Evolutionary conservation across 2,888 invertebrate genomes (phyloP), one percentile per base, ranked within the genome.

Genomic region (Hydropsyche betteni): DNA sequence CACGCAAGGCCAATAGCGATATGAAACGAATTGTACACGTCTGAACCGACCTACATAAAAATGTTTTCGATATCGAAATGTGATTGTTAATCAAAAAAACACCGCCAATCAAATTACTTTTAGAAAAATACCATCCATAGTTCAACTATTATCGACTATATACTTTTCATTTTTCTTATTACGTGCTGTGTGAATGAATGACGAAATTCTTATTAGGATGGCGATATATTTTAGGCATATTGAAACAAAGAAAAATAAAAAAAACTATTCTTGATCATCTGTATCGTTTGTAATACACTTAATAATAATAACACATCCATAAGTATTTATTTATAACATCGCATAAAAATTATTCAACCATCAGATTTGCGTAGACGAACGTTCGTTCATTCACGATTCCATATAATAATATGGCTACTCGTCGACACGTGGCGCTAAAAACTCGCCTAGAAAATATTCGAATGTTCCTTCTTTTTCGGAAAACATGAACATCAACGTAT

Each of bases 101-200:
- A 58, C 58, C 58, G 58, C 58, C 58, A 58, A 58, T 58, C 58
- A 58, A 58, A 58, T 24, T 24, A 58, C 58, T 16, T 16, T 58
- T 58, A 8, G 58, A 8, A 4, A 58, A 24, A 14, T 53, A 53
- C 1, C 53, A n/a, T 16, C 8, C 58, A 16, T 24, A 24, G 58
- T 58, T 58, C 58, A 58, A 58, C 24, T 58, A 5, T 24, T 58
- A 58, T 58, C 58, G 14, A 24, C 16, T 24, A n/a, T n/a, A n/a
- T n/a, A 24, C 24, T 58, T 14, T 58, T 8, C 8, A 58, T 16
- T 58, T 16, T 16, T 8, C n/a, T 8, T 24, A 58, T 24, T 4
- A 24, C 58, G 58, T 16, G 2, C 8, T 24, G 24, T 24, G 24
- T 58, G 24, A 58, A 58, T 58, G 14, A 58, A 58, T 58, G 58